Evolutionary conservation across 2,888 invertebrate genomes (phyloP).

Genomic region (Chelonus formosanus): DNA sequence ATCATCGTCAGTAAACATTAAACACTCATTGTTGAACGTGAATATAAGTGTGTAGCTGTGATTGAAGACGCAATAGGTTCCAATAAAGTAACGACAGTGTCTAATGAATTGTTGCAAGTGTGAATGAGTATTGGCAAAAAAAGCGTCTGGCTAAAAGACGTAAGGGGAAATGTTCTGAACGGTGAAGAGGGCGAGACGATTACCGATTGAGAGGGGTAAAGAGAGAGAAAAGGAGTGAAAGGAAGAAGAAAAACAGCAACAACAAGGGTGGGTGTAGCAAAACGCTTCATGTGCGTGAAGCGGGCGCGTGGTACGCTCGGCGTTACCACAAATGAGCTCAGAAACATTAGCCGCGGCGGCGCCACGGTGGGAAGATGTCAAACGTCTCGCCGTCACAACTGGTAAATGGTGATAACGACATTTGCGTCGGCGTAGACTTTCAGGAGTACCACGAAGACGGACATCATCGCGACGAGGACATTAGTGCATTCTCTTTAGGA

Average conservation of each 20-base stretch:
- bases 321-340: constrained; percentile 56
- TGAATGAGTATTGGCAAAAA: not conserved
- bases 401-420: constrained; percentile 56
- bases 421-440: constrained; percentile 9
- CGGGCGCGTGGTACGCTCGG: constrained; percentile 55
- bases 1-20: not conserved
- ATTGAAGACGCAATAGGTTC: too few species aligned
- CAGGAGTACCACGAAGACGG: constrained; percentile 8
- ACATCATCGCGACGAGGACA: constrained; percentile 10
- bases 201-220: not conserved
- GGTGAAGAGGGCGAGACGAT: constrained; percentile 2
- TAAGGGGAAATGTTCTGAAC: not conserved
- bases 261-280: constrained; percentile 22
- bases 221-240: constrained; percentile 10
- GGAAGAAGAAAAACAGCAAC: constrained; percentile 15
- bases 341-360: constrained; percentile 49
- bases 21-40: not conserved
- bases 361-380: constrained; percentile 59
- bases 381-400: constrained; percentile 52
- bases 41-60: too few species aligned
- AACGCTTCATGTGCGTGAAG: constrained; percentile 53
- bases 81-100: constrained; percentile 1
- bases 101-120: not conserved
- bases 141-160: not conserved
- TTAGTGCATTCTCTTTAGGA: constrained; percentile 11